Evolutionary conservation across 2,113 vertebrate genomes (phyloP).

Genomic region (Sus scrofa): T2T-Sscrofa CM000830.6:103605501-103606000

Average conservation of each 20-base stretch:
- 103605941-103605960: conserved; percentile 65
- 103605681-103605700: conserved; percentile 50
- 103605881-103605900: conserved; percentile 66
- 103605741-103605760: conserved; percentile 59
- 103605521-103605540: conserved; percentile 7
- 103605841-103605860: conserved; percentile 75
- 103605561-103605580: conserved; percentile 43
- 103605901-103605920: conserved; percentile 53
- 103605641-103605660: neutral
- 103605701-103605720: conserved; percentile 71
- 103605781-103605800: conserved; percentile 69
- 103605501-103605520: neutral
- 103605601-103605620: conserved; percentile 21
- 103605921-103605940: conserved; percentile 73
- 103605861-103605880: conserved; percentile 64
- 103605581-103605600: conserved; percentile 31
- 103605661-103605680: conserved; percentile 64
- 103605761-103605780: conserved; percentile 63
- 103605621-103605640: neutral
- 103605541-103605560: neutral
- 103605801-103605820: conserved; percentile 58
- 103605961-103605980: conserved; percentile 36
- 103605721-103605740: conserved; percentile 72
- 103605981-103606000: conserved; percentile 65
- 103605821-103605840: conserved; percentile 64